A percentile compares a stretch with the other conserved stretches of the same genome.
phyloP scores from a whole-genome alignment of 2,113 vertebrate genomes.

The Strigops habroptila region DNA sequence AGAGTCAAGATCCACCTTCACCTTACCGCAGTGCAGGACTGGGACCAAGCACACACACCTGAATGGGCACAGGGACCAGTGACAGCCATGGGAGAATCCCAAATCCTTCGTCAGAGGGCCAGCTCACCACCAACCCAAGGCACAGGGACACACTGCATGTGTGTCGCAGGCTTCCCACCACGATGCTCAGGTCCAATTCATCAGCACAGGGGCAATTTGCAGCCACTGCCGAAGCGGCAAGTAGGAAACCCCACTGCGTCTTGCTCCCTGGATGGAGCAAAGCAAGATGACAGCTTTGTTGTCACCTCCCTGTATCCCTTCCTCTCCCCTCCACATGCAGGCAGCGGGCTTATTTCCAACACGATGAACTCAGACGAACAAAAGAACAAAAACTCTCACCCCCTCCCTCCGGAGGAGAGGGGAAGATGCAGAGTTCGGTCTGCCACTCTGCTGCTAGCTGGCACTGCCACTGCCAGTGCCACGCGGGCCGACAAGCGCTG shows the following conservation, averaged over 20 bases:
- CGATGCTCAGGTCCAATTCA: accelerated
- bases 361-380: not conserved
- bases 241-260: not conserved
- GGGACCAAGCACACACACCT: accelerated
- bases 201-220: not conserved
- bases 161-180: accelerated
- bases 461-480: not conserved
- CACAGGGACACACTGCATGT: accelerated
- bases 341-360: not conserved
- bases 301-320: not conserved
- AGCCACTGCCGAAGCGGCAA: accelerated
- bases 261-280: not conserved
- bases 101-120: not conserved
- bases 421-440: not conserved
- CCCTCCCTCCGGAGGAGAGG: not conserved
- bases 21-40: not conserved
- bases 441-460: not conserved
- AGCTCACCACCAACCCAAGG: not conserved
- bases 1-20: not conserved
- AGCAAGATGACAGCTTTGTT: not conserved
- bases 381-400: not conserved
- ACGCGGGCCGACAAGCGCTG: accelerated
- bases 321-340: not conserved
- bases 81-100: not conserved
- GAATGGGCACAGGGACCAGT: accelerated